A percentile compares a stretch with the other conserved stretches of the same genome.
Conservation (phyloP, 2,113 vertebrate species). For the Neoarius graeffei region DNA sequence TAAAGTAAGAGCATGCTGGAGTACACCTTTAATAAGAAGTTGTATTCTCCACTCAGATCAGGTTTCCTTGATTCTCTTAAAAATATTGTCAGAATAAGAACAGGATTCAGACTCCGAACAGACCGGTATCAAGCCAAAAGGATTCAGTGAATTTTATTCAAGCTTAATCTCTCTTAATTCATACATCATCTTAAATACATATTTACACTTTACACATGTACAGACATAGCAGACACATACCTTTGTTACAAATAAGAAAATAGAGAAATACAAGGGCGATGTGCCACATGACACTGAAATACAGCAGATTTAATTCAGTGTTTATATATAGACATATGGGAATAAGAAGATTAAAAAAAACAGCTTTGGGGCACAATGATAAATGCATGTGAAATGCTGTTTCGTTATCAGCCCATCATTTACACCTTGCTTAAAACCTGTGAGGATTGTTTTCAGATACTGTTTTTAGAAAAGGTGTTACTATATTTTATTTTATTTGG, state of each 20-base stretch:
- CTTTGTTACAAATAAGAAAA: constrained; percentile 71
- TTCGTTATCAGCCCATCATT: not conserved
- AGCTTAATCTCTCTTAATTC: constrained; percentile 69
- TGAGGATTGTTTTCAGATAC: not conserved
- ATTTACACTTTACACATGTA: constrained; percentile 79
- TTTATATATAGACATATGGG: not conserved
- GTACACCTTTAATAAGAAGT: not conserved
- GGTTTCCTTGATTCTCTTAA: not conserved
- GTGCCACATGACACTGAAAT: constrained; percentile 71
- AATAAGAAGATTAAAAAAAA: not conserved
- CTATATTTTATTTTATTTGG: not conserved
- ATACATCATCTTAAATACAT: constrained; percentile 73
- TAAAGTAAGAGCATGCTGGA: not conserved
- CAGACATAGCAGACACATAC: constrained; percentile 66
- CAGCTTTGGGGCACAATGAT: not conserved
- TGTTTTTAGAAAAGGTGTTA: not conserved
- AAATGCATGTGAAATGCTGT: not conserved
- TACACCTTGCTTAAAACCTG: not conserved
- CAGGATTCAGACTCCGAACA: not conserved
- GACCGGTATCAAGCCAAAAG: constrained; percentile 51
- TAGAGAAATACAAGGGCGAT: constrained; percentile 66
- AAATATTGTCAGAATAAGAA: not conserved
- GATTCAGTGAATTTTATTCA: constrained; percentile 74
- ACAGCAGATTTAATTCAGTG: constrained; percentile 50
- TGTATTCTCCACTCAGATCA: not conserved